These are phyloP conservation scores for Champsocephalus esox DNA, from an alignment of 2,797 vertebrate genomes.

Conservation along the genomic window DNA sequence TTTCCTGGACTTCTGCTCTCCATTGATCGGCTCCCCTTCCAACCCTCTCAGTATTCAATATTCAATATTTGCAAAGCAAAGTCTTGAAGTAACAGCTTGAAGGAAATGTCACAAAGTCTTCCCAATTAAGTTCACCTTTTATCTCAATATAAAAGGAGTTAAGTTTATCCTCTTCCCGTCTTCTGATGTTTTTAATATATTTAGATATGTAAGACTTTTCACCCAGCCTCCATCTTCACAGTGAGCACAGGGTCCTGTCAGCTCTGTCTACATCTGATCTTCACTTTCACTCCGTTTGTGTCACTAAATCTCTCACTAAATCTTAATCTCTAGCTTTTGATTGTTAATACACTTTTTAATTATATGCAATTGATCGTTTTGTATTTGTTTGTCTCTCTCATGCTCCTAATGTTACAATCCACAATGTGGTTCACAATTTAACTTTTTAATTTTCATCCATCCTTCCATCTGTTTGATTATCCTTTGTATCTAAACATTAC, in stretches of 20 bases:
- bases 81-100: neutral
- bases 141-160: neutral
- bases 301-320: neutral
- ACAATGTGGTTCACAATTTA: neutral
- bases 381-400: neutral
- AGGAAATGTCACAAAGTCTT: conserved; percentile 6
- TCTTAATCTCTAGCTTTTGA: no score
- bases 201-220: conserved; percentile 7
- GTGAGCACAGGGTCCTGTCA: conserved; percentile 15
- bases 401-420: neutral
- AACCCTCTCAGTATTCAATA: neutral
- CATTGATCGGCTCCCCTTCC: neutral
- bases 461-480: no score
- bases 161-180: neutral
- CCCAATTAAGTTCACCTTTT: neutral
- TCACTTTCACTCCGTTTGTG: conserved; percentile 3
- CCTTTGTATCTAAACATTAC: no score
- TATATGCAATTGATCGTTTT: neutral
- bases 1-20: neutral
- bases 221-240: conserved; percentile 17
- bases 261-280: conserved; percentile 7
- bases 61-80: neutral
- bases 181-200: neutral
- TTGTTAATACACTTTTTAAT: neutral
- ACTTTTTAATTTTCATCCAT: neutral